A percentile compares a stretch with the other conserved stretches of the same genome.
Evolutionary conservation across 2,113 vertebrate genomes (phyloP).

Genomic region (Albula glossodonta): DNA sequence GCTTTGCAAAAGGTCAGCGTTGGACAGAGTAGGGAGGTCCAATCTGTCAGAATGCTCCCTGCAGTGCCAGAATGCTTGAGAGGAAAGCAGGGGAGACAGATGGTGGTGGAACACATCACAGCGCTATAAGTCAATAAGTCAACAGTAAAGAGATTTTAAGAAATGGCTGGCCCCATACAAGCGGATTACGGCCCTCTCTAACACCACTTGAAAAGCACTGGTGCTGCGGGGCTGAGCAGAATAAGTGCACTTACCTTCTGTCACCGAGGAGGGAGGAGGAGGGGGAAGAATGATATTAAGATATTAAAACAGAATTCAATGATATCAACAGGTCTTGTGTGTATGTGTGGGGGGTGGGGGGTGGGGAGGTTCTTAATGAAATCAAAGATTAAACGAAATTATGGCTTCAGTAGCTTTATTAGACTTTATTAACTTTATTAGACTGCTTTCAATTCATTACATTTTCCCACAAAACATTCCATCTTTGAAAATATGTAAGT

Average conservation of each 20-base stretch:
- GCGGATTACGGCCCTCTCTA: no score
- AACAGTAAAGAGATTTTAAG: conserved; percentile 3
- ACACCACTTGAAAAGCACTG: background rate
- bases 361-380: no score
- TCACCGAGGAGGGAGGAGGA: background rate
- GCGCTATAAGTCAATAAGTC: background rate
- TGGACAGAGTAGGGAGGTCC: background rate
- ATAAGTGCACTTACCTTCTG: background rate
- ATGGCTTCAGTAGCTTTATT: no score
- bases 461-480: no score
- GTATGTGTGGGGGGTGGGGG: no score
- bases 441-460: no score
- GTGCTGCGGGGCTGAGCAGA: background rate
- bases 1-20: background rate
- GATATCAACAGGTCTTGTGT: background rate
- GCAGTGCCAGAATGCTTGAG: background rate
- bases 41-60: background rate
- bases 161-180: background rate
- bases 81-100: background rate
- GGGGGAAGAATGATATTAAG: background rate
- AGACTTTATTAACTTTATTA: no score
- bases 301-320: background rate
- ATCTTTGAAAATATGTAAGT: no score
- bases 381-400: no score
- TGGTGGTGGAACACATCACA: background rate